Percentiles rank a stretch among this genome's conserved stretches.
These are phyloP conservation scores for Tetragnatha versicolor DNA, from an alignment of 1,140 invertebrate species.

Conservation along the genomic window DNA sequence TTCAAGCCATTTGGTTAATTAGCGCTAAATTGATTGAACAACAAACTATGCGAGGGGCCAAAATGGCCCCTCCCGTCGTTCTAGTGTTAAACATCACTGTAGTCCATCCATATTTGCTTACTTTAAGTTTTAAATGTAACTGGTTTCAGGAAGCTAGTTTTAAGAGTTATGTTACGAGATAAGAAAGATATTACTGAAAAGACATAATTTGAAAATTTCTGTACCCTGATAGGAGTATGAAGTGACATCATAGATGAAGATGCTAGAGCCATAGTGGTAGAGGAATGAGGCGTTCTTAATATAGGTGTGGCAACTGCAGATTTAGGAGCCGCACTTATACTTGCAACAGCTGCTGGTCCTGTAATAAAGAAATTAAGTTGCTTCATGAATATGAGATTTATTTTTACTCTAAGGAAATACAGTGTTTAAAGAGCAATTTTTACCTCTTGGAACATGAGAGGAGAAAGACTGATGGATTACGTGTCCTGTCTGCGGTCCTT, in stretches of 20 bases:
- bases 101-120: no score
- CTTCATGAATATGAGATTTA: neutral
- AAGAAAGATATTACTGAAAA: neutral
- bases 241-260: constrained; percentile 40
- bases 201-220: neutral
- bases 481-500: constrained; percentile 35
- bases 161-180: no score
- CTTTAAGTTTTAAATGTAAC: neutral
- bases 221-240: constrained; percentile 42
- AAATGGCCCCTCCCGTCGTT: no score
- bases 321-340: constrained; percentile 66
- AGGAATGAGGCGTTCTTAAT: constrained; percentile 59
- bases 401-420: neutral
- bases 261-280: constrained; percentile 36
- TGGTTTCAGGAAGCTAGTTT: neutral
- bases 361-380: neutral
- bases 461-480: constrained; percentile 51
- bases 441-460: constrained; percentile 57
- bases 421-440: neutral
- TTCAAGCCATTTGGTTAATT: no score
- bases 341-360: constrained; percentile 68
- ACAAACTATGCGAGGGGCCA: no score
- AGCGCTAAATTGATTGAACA: no score
- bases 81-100: no score
- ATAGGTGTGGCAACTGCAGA: constrained; percentile 67